Conservation (phyloP, 2,797 vertebrate genomes). For the Anas flavirostris region DNA sequence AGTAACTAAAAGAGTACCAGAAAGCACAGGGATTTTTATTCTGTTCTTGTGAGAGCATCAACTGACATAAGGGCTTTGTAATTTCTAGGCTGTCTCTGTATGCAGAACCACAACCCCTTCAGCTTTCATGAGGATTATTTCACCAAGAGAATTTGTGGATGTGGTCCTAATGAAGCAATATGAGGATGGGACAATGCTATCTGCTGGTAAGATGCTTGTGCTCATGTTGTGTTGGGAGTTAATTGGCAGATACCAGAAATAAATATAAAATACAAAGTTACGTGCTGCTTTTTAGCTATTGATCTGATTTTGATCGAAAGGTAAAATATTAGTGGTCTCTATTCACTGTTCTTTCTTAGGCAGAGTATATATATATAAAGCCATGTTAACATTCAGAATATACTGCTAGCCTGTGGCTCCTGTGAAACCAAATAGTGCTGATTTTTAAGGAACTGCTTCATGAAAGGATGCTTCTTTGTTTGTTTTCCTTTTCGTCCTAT, state of each 20-base stretch:
- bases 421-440: background rate
- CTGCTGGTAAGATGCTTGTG: constrained; percentile 83
- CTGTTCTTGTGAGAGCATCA: background rate
- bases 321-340: background rate
- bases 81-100: constrained; percentile 82
- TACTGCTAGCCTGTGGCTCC: background rate
- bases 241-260: background rate
- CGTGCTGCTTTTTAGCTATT: background rate
- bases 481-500: background rate
- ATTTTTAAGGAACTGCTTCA: background rate
- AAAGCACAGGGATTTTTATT: background rate
- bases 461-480: background rate
- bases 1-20: background rate
- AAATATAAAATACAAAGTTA: background rate
- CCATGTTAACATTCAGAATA: background rate
- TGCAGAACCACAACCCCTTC: constrained; percentile 91
- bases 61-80: background rate
- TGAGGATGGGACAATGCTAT: constrained; percentile 88
- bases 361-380: background rate
- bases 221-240: background rate
- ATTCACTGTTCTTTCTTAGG: background rate
- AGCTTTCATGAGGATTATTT: constrained; percentile 92
- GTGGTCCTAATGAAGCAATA: constrained; percentile 86
- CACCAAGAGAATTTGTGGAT: constrained; percentile 95
- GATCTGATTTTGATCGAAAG: background rate